A percentile compares a stretch with the other conserved stretches of the same genome.
phyloP scores from a whole-genome alignment of 2,797 vertebrate genomes.

The Oreonectes daqikongensis region DNA sequence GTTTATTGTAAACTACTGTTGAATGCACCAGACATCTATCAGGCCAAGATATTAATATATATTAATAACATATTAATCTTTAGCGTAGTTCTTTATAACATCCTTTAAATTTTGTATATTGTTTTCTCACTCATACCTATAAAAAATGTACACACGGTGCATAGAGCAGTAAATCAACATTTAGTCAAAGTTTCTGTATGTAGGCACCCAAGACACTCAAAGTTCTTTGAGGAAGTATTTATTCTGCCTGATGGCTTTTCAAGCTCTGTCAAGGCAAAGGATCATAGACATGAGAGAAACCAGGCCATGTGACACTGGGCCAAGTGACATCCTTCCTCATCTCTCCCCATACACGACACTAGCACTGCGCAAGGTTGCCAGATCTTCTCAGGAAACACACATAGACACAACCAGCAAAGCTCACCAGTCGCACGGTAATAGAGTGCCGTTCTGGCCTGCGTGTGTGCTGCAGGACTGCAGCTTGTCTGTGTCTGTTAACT shows the following conservation, averaged over 20 bases:
- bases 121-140: too few relatives aligned
- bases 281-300: constrained; percentile 32
- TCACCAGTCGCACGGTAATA: constrained; percentile 18
- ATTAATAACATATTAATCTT: too few relatives aligned
- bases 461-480: constrained; percentile 50
- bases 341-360: constrained; percentile 21
- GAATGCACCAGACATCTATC: constrained; percentile 12
- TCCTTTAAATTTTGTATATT: too few relatives aligned
- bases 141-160: not conserved
- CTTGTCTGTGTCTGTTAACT: constrained; percentile 67
- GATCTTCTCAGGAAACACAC: constrained; percentile 21
- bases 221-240: not conserved
- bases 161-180: not conserved
- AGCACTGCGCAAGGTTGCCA: constrained; percentile 26
- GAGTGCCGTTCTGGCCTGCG: constrained; percentile 23
- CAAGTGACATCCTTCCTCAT: constrained; percentile 29
- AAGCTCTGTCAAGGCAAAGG: not conserved
- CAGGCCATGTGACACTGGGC: constrained; percentile 33
- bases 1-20: not conserved
- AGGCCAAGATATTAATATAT: too few relatives aligned
- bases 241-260: not conserved
- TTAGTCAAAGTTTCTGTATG: not conserved
- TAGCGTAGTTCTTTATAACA: too few relatives aligned
- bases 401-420: constrained; percentile 15
- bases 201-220: not conserved